Conservation (phyloP, 2,113 vertebrate genomes). For the Sapayoa aenigma region DNA sequence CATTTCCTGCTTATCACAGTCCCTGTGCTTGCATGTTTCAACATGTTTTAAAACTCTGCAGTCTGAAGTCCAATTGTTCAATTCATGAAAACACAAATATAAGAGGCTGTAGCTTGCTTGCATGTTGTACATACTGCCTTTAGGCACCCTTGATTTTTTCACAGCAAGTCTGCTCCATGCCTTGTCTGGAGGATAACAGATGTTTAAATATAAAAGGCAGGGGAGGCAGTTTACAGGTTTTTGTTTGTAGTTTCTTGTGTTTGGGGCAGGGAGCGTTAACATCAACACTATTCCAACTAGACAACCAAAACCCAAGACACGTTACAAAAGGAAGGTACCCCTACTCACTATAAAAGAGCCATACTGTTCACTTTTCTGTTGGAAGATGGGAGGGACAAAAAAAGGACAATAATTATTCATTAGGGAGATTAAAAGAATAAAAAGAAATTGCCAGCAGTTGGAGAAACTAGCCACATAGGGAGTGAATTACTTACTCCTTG, state of each 20-base stretch:
- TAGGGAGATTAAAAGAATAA: not conserved
- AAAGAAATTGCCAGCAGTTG: not conserved
- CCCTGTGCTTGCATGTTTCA: not conserved
- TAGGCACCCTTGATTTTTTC: not conserved
- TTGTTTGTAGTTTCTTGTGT: not conserved
- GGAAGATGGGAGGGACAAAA: not conserved
- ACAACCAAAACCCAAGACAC: not conserved
- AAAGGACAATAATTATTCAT: not conserved
- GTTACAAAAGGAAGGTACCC: not conserved
- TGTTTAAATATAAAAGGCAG: not conserved
- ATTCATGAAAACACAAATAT: not conserved
- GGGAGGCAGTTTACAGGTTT: not conserved
- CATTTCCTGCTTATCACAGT: not conserved
- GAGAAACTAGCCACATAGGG: not conserved
- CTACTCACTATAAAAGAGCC: not conserved
- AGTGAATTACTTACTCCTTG: slow-evolving; percentile 79
- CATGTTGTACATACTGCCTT: not conserved
- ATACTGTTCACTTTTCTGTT: not conserved
- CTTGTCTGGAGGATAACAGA: not conserved
- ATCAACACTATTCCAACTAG: not conserved
- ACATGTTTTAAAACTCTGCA: not conserved
- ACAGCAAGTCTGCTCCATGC: not conserved
- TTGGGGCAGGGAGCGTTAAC: not conserved
- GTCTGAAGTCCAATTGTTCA: not conserved
- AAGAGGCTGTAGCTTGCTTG: not conserved